These are phyloP conservation scores for Bacillus rossius DNA, from an alignment of 1,140 invertebrate species.

Conservation along the genomic window DNA sequence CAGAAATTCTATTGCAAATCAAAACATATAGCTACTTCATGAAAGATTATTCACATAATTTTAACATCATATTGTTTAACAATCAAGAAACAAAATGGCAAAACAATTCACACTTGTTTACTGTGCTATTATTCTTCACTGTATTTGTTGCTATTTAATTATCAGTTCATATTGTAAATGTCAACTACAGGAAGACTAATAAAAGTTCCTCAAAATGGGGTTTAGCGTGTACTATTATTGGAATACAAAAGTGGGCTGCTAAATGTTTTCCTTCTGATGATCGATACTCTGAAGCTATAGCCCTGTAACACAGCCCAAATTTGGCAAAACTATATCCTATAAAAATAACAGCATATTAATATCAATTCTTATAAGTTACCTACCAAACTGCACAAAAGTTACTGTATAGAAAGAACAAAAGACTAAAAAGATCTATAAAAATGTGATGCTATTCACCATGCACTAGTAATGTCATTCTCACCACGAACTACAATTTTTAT, in stretches of 20 bases:
- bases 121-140: background rate
- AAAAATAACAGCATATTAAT: constrained; percentile 23
- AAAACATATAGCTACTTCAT: too few relatives aligned
- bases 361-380: constrained; percentile 11
- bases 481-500: constrained; percentile 8
- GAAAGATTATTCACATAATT: too few relatives aligned
- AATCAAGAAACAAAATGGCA: background rate
- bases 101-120: background rate
- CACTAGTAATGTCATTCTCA: constrained; percentile 13
- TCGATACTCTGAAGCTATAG: constrained; percentile 10
- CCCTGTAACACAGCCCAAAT: constrained; percentile 21
- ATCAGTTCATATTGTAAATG: background rate
- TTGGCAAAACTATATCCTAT: constrained; percentile 23
- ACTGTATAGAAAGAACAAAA: constrained; percentile 12
- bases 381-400: constrained; percentile 16
- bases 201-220: constrained; percentile 1
- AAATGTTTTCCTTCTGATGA: constrained; percentile 8
- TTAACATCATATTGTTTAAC: too few relatives aligned
- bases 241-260: constrained; percentile 1
- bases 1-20: too few relatives aligned
- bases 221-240: background rate
- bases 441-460: constrained; percentile 12
- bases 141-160: constrained; percentile 2
- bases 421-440: constrained; percentile 20
- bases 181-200: constrained; percentile 14